Conservation (phyloP, 2,888 invertebrate species). For the Dasysyrphus albostriatus region DNA sequence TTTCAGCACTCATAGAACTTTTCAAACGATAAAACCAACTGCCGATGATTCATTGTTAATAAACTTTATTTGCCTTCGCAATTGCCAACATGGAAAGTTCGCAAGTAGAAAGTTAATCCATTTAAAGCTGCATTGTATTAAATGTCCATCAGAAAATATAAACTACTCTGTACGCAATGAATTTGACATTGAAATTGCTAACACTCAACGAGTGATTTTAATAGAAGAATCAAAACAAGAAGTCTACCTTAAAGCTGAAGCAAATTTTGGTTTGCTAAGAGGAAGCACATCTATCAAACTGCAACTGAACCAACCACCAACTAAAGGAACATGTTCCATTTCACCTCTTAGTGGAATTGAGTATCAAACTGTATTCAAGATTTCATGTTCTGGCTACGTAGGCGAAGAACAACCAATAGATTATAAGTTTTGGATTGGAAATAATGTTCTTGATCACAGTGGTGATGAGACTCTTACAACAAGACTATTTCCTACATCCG, state of each 20-base stretch:
- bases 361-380: slow-evolving; percentile 76
- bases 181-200: slow-evolving; percentile 23
- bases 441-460: slow-evolving; percentile 73
- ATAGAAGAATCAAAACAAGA: slow-evolving; percentile 8
- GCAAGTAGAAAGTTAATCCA: slow-evolving; percentile 68
- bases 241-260: slow-evolving; percentile 40
- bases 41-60: slow-evolving; percentile 55
- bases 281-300: slow-evolving; percentile 55
- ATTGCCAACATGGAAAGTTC: slow-evolving; percentile 74
- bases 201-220: slow-evolving; percentile 50
- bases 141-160: slow-evolving; percentile 35
- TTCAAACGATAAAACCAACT: slow-evolving; percentile 67
- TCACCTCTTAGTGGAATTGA: slow-evolving; percentile 72
- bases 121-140: slow-evolving; percentile 64
- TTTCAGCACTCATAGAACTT: slow-evolving; percentile 31
- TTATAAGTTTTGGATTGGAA: slow-evolving; percentile 70
- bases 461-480: slow-evolving; percentile 47
- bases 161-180: slow-evolving; percentile 44
- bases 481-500: slow-evolving; percentile 40
- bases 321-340: slow-evolving; percentile 69
- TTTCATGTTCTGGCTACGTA: slow-evolving; percentile 72
- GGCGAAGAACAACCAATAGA: slow-evolving; percentile 73
- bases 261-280: background rate
- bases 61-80: slow-evolving; percentile 75
- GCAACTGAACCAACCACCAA: slow-evolving; percentile 72